phyloP scores from a whole-genome alignment of 2,797 vertebrate genomes.

The Enteromius treurensis region DNA sequence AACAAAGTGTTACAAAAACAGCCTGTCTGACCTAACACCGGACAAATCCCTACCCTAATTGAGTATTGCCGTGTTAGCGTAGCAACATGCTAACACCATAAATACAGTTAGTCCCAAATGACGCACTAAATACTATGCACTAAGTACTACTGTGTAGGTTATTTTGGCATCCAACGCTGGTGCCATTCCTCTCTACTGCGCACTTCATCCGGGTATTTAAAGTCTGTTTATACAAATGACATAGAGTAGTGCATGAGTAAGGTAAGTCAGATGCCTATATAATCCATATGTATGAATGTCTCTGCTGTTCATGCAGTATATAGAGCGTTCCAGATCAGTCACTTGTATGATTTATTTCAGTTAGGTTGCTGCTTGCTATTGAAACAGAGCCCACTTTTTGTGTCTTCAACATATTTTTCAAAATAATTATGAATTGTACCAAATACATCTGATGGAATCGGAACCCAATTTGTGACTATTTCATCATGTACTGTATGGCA shows the following conservation, averaged over 20 bases:
- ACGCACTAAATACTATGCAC: neutral
- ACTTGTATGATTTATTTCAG: neutral
- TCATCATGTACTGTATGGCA: slow-evolving; percentile 14
- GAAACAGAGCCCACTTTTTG: neutral
- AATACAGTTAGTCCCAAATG: neutral
- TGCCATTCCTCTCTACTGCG: neutral
- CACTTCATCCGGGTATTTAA: neutral
- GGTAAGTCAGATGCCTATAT: neutral
- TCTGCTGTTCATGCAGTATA: neutral
- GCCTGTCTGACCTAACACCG: neutral
- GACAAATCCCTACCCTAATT: neutral
- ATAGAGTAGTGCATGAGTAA: neutral
- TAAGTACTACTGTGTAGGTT: neutral
- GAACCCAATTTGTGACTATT: neutral
- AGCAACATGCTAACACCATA: neutral
- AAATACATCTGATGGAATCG: neutral
- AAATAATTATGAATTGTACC: neutral
- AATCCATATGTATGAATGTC: neutral
- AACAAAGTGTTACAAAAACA: neutral
- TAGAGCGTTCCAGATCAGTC: neutral
- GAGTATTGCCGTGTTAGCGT: neutral
- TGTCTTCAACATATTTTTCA: neutral
- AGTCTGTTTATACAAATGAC: neutral
- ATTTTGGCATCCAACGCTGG: neutral
- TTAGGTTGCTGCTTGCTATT: neutral